Evolutionary conservation across 2,888 invertebrate genomes (phyloP).

Genomic region (Machimus rusticus): DNA sequence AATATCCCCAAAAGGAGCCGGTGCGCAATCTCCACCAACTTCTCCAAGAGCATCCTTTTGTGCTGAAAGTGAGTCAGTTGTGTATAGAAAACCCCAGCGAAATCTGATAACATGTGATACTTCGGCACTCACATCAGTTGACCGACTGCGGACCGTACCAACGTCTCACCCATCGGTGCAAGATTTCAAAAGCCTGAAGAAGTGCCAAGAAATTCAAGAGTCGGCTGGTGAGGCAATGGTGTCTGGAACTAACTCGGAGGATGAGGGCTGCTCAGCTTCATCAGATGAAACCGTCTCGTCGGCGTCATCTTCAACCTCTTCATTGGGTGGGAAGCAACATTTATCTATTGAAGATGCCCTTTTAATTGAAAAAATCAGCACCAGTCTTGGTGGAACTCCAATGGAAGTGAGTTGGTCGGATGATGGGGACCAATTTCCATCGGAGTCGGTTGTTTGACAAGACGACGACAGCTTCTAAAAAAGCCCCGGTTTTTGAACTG

Average conservation of each 20-base stretch:
- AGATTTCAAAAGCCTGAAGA: constrained; percentile 58
- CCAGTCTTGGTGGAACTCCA: constrained; percentile 63
- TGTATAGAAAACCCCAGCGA: constrained; percentile 48
- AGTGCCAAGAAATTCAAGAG: constrained; percentile 67
- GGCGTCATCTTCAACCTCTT: constrained; percentile 61
- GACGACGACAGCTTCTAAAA: constrained; percentile 62
- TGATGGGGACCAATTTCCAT: constrained; percentile 57
- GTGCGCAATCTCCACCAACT: constrained; percentile 50
- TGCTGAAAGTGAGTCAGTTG: constrained; percentile 17
- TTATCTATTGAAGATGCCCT: constrained; percentile 57
- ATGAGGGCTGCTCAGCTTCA: constrained; percentile 66
- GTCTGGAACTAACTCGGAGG: constrained; percentile 70
- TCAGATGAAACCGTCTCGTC: constrained; percentile 63
- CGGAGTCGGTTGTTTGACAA: constrained; percentile 58
- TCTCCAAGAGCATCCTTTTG: constrained; percentile 28
- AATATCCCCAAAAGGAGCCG: constrained; percentile 12
- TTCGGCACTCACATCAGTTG: constrained; percentile 54
- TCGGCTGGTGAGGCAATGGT: constrained; percentile 74
- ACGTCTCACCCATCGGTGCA: constrained; percentile 57
- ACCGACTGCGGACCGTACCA: constrained; percentile 52
- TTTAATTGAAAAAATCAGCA: constrained; percentile 56
- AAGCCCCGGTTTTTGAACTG: constrained; percentile 1
- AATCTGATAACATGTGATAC: constrained; percentile 60
- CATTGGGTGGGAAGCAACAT: constrained; percentile 53
- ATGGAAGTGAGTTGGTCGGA: constrained; percentile 64